Base-by-base conservation (phyloP, 2,888 invertebrate genomes). In the Acrobasis consociella region DNA sequence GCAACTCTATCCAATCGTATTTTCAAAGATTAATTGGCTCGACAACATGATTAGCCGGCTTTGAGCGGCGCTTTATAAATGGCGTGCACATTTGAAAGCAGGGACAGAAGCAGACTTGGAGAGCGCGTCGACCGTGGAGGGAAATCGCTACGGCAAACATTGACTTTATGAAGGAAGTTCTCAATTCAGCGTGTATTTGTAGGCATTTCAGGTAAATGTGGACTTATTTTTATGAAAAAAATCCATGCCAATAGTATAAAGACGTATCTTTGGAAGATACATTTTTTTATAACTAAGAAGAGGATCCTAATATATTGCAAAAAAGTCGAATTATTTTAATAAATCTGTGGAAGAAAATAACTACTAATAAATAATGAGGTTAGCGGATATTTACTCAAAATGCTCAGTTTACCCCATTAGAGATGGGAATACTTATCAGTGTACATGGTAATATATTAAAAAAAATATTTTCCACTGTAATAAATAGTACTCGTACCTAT, bases 331-430 rank as follows among this genome's bases (percentile, higher is more conserved):
- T 22, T 22, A 22, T 22, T 22, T 22, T 22, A 22, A 22, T 22
- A 22, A 1, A 22, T 22, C 22, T 2, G 22, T 22, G 22, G 22
- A 22, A 22, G 22, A 22, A 22, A 22, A 22, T 22, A 1, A 22
- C 22, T 22, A 22, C 22, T 2, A 22, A 22, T 22, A 22, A 22
- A 22, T 22, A 22, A 74, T 72, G 75, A 77, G 72, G 71, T 69
- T 69, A 3, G 10, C 11, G 42, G 11, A 11, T 42, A 39, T 39
- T 8, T 39, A 3, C n/a, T n/a, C n/a, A n/a, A n/a, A n/a, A n/a
- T n/a, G n/a, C n/a, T n/a, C n/a, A n/a, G n/a, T n/a, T n/a, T n/a
- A n/a, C n/a, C n/a, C n/a, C n/a, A n/a, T n/a, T n/a, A n/a, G n/a
- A n/a, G n/a, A n/a, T n/a, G n/a, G n/a, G n/a, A n/a, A n/a, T n/a